These are phyloP conservation scores for Leucophenga varia DNA, from an alignment of 1,140 invertebrate species.

Conservation along the genomic window DNA sequence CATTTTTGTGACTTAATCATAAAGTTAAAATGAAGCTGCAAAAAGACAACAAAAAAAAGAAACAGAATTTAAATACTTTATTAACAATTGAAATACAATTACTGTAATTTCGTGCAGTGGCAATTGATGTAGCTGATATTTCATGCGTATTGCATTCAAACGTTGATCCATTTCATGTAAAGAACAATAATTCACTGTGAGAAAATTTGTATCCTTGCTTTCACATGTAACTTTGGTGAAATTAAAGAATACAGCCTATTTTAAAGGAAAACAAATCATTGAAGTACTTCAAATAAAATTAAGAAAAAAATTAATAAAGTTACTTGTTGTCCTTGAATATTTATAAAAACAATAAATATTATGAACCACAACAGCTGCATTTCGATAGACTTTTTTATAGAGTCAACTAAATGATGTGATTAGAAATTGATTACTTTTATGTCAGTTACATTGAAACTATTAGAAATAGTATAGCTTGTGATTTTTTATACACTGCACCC, in stretches of 20 bases:
- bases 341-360: too few relatives aligned
- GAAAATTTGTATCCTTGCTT: slow-evolving; percentile 3
- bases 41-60: background rate
- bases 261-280: too few relatives aligned
- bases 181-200: slow-evolving; percentile 14
- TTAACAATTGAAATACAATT: slow-evolving; percentile 1
- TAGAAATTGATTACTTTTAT: too few relatives aligned
- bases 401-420: too few relatives aligned
- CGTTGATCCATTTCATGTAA: background rate
- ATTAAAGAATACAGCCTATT: background rate
- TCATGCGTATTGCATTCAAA: slow-evolving; percentile 9
- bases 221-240: slow-evolving; percentile 26
- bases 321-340: too few relatives aligned
- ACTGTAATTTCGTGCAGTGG: slow-evolving; percentile 12
- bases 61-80: background rate
- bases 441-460: too few relatives aligned
- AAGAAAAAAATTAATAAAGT: too few relatives aligned
- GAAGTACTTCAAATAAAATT: too few relatives aligned
- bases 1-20: slow-evolving; percentile 15
- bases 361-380: too few relatives aligned
- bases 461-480: too few relatives aligned
- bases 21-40: slow-evolving; percentile 7
- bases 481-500: too few relatives aligned
- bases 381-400: too few relatives aligned
- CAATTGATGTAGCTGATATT: slow-evolving; percentile 7